phyloP scores from a whole-genome alignment of 2,888 invertebrate genomes.

The Hydroisotoma schaefferi region DNA sequence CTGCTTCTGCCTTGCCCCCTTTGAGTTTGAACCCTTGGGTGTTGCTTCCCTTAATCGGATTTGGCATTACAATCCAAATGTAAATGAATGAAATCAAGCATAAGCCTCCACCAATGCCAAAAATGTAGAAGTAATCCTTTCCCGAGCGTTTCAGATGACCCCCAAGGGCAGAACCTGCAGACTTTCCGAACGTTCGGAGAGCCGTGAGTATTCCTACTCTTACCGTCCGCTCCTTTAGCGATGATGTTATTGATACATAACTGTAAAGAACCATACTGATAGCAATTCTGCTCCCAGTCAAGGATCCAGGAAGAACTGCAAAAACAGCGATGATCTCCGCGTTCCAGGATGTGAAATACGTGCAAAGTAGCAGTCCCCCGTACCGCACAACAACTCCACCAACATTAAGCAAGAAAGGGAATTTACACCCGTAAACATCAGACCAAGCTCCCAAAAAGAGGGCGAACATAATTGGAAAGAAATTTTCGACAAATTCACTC shows the following conservation, averaged over 20 bases:
- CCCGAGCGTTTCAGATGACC: conserved; percentile 43
- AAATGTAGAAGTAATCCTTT: conserved; percentile 42
- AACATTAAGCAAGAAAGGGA: conserved; percentile 46
- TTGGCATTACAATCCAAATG: conserved; percentile 42
- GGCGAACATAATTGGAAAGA: conserved; percentile 45
- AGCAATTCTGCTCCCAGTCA: conserved; percentile 59
- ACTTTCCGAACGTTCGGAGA: conserved; percentile 52
- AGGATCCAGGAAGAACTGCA: conserved; percentile 49
- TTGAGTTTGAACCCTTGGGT: conserved; percentile 44
- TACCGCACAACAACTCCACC: conserved; percentile 44
- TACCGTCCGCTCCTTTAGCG: conserved; percentile 60
- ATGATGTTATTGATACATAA: conserved; percentile 51
- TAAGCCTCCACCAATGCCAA: conserved; percentile 44
- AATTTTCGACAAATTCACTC: conserved; percentile 48
- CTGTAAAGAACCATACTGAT: conserved; percentile 50
- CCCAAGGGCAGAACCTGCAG: conserved; percentile 47
- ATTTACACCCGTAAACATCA: conserved; percentile 48
- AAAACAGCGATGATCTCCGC: conserved; percentile 40
- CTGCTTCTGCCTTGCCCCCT: conserved; percentile 53
- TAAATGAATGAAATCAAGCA: conserved; percentile 41
- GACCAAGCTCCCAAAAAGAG: conserved; percentile 48
- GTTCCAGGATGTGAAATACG: conserved; percentile 33
- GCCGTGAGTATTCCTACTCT: conserved; percentile 61
- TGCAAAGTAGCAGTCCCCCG: conserved; percentile 38
- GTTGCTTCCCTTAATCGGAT: conserved; percentile 40